Conservation (phyloP, 1,140 invertebrate species). For the Battus philenor region DNA sequence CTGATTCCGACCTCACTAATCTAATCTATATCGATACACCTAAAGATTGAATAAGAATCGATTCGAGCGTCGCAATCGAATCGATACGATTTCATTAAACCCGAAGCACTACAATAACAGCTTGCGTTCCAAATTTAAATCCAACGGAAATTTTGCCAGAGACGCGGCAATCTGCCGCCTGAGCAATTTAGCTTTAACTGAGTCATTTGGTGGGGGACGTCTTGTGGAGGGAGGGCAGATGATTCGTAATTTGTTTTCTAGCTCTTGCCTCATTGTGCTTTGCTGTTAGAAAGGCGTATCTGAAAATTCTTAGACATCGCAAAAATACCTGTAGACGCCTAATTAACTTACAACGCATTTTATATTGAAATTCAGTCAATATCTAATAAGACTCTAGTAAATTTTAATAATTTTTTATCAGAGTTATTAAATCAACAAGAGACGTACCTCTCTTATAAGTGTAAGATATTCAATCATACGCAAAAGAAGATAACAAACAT, state of each 20-base stretch:
- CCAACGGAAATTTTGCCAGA: conserved; percentile 62
- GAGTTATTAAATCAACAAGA: too few relatives aligned
- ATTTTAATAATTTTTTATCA: too few relatives aligned
- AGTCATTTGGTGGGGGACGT: conserved; percentile 58
- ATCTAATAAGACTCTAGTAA: too few relatives aligned
- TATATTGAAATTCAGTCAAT: too few relatives aligned
- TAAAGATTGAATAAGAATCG: conserved; percentile 32
- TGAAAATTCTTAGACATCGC: conserved; percentile 19
- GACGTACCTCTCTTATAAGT: too few relatives aligned
- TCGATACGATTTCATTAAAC: conserved; percentile 60
- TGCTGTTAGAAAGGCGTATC: conserved; percentile 17
- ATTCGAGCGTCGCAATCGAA: conserved; percentile 37
- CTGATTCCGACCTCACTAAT: conserved; percentile 14
- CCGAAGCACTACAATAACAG: conserved; percentile 44
- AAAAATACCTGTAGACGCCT: too few relatives aligned
- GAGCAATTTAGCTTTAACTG: conserved; percentile 69
- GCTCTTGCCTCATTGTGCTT: conserved; percentile 29
- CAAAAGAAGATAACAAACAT: too few relatives aligned
- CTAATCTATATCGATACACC: conserved; percentile 30
- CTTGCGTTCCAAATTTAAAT: conserved; percentile 52
- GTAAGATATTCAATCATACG: too few relatives aligned
- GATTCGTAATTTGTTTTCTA: conserved; percentile 74
- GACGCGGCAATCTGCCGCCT: conserved; percentile 42
- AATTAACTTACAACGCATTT: too few relatives aligned
- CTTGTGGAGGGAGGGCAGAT: conserved; percentile 56